Conservation (phyloP, 2,797 vertebrate genomes). For the Eospalax fontanierii region DNA sequence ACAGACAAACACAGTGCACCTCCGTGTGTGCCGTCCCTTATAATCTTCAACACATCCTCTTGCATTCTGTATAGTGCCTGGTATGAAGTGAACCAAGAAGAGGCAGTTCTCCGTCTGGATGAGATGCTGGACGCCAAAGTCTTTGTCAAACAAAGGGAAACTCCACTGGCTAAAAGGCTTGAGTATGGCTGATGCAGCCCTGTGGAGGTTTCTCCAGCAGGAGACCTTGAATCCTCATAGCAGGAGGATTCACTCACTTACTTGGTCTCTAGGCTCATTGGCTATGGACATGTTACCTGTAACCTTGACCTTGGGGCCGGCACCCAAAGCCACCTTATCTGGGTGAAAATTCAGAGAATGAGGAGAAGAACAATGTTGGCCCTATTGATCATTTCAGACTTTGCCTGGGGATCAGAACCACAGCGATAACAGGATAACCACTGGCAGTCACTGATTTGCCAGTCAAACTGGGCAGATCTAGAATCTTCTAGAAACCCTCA, state of each 20-base stretch:
- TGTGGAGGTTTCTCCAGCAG: background rate
- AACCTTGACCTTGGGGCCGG: background rate
- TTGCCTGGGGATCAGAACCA: background rate
- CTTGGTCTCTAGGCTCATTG: background rate
- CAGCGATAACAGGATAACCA: too few relatives aligned
- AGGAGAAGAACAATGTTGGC: background rate
- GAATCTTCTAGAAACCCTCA: conserved; percentile 51
- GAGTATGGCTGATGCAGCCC: background rate
- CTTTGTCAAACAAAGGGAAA: background rate
- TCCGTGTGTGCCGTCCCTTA: background rate
- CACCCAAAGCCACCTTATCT: background rate
- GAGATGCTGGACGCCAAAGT: background rate
- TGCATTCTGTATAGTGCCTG: background rate
- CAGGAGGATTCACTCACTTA: background rate
- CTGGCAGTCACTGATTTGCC: background rate
- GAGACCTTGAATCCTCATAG: background rate
- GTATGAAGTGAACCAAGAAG: background rate
- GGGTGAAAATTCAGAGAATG: background rate
- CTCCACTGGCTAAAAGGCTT: background rate
- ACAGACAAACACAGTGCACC: background rate
- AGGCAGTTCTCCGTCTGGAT: background rate
- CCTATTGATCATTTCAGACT: background rate
- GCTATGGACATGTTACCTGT: background rate
- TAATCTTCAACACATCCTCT: background rate
- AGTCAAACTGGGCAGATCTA: background rate